Conservation (phyloP, 2,888 invertebrate species). For the Entomobrya multifasciata region DNA sequence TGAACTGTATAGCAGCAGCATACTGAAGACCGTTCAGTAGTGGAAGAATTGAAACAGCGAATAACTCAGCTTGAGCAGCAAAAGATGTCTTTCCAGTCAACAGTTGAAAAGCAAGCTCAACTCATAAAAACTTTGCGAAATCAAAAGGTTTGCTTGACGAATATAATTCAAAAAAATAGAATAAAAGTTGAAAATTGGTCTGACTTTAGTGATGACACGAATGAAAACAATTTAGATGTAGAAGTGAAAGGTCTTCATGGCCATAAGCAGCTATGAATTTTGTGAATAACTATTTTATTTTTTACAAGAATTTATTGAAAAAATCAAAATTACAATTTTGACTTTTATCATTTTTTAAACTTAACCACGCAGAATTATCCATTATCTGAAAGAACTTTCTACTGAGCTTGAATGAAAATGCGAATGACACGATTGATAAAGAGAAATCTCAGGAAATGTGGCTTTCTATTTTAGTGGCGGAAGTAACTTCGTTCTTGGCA, state of each 20-base stretch:
- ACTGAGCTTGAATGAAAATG: too few species aligned
- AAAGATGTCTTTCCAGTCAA: constrained; percentile 66
- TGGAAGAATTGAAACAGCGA: constrained; percentile 73
- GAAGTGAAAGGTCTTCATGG: not conserved
- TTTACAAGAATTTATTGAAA: too few species aligned
- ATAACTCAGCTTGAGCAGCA: constrained; percentile 75
- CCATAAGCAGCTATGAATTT: too few species aligned
- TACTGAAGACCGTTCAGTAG: constrained; percentile 66
- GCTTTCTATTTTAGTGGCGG: too few species aligned
- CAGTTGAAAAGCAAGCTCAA: constrained; percentile 74
- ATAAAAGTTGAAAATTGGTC: constrained; percentile 1
- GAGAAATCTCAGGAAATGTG: too few species aligned
- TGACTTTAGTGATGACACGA: not conserved
- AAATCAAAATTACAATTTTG: not conserved
- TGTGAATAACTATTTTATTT: too few species aligned
- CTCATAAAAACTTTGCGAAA: constrained; percentile 71
- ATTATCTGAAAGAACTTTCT: constrained; percentile 23
- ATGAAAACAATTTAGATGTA: not conserved
- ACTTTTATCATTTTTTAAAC: not conserved
- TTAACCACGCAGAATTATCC: not conserved
- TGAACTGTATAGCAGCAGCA: constrained; percentile 76
- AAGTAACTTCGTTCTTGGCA: too few species aligned
- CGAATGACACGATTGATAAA: too few species aligned
- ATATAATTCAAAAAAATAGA: constrained; percentile 22
- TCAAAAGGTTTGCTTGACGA: constrained; percentile 64